These are phyloP conservation scores for Drosophila testacea DNA, from an alignment of 2,888 invertebrate genomes.

Conservation along the genomic window DNA sequence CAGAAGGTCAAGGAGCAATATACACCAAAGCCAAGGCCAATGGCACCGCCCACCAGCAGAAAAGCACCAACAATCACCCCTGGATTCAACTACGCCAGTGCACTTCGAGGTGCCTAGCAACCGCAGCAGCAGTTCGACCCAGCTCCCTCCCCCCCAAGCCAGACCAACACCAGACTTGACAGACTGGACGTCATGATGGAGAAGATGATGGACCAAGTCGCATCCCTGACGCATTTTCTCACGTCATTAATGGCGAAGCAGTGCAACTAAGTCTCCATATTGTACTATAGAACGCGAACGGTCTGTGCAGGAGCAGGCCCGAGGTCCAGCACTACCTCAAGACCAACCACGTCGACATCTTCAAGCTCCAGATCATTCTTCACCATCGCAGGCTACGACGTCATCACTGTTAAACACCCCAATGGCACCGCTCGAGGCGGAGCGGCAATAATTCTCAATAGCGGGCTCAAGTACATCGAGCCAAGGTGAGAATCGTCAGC, in stretches of 20 bases:
- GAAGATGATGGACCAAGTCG: background rate
- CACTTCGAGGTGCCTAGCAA: background rate
- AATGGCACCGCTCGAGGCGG: background rate
- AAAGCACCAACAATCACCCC: background rate
- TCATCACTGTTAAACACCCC: background rate
- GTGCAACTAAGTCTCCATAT: background rate
- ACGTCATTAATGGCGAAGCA: background rate
- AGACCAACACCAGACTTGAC: background rate
- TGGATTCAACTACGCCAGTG: background rate
- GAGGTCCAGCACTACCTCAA: slow-evolving; percentile 4
- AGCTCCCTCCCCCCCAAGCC: background rate
- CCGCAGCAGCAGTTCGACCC: background rate
- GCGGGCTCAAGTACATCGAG: background rate
- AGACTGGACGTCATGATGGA: background rate
- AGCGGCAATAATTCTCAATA: background rate
- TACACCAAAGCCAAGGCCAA: background rate
- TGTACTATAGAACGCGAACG: background rate
- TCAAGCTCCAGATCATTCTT: background rate
- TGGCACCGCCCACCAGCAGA: background rate
- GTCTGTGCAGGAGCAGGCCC: slow-evolving; percentile 3
- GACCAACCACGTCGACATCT: slow-evolving; percentile 1
- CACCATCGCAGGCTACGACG: background rate
- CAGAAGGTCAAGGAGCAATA: background rate
- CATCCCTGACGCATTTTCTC: background rate
- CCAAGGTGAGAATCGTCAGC: no score